Percentiles rank a stretch among this genome's conserved stretches.
phyloP scores from a whole-genome alignment of 2,113 vertebrate species.

The Muntiacus reevesi region DNA sequence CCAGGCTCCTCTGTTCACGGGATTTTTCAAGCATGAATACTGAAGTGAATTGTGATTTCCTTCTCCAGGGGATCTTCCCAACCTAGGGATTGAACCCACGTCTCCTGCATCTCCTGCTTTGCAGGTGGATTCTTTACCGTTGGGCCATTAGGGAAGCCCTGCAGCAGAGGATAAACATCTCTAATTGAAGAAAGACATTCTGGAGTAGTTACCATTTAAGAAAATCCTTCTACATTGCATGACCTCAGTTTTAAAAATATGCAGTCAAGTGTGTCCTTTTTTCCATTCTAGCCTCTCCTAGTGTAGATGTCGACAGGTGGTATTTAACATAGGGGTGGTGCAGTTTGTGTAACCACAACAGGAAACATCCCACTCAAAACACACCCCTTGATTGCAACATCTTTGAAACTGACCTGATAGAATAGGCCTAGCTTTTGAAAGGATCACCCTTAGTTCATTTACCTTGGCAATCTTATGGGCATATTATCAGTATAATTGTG shows the following conservation, averaged over 20 bases:
- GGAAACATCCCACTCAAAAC: not conserved
- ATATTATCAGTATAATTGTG: not conserved
- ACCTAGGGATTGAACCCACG: not conserved
- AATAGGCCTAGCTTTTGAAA: not conserved
- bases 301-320: not conserved
- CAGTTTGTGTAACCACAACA: slow-evolving; percentile 16
- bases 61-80: not conserved
- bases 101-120: not conserved
- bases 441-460: not conserved
- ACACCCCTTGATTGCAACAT: not conserved
- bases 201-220: not conserved
- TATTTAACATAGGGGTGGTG: not conserved
- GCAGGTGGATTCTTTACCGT: not conserved
- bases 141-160: not conserved
- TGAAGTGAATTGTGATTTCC: not conserved
- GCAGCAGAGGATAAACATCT: not conserved
- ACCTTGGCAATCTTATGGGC: not conserved
- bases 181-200: not conserved
- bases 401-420: not conserved
- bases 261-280: not conserved
- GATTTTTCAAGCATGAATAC: not conserved
- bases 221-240: not conserved
- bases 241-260: not conserved
- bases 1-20: not conserved
- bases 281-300: not conserved